Evolutionary conservation across 2,888 invertebrate genomes (phyloP).

Genomic region (Pelosia muscerda): DNA sequence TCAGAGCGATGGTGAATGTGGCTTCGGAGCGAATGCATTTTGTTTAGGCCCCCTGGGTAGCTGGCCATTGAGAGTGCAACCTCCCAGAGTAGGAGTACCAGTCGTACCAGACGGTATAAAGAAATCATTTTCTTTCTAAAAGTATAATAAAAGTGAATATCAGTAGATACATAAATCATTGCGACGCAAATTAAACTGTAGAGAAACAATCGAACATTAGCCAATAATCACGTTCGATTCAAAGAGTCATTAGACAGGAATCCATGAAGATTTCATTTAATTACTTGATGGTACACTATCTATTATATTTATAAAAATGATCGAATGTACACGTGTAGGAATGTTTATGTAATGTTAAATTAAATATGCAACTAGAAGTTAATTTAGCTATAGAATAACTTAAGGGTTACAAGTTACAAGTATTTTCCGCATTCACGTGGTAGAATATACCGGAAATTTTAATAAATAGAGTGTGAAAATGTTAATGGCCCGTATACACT

Average conservation of each 20-base stretch:
- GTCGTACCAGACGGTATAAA: conserved; percentile 54
- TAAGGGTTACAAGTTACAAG: conserved; percentile 17
- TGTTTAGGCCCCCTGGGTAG: too few species aligned
- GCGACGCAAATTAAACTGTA: conserved; percentile 12
- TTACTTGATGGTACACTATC: conserved; percentile 59
- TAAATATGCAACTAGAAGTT: conserved; percentile 22
- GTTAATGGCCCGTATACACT: conserved; percentile 47
- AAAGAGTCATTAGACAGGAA: conserved; percentile 62
- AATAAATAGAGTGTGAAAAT: conserved; percentile 52
- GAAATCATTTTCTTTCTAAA: conserved; percentile 47
- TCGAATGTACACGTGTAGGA: conserved; percentile 67
- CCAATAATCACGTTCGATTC: conserved; percentile 27
- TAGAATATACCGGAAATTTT: conserved; percentile 38
- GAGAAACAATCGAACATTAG: conserved; percentile 33
- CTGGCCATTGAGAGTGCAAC: too few species aligned
- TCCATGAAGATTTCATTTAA: conserved; percentile 60
- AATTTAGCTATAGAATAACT: conserved; percentile 12
- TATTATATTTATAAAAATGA: conserved; percentile 43
- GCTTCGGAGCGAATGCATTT: too few species aligned
- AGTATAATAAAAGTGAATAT: conserved; percentile 26
- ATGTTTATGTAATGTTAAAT: conserved; percentile 44
- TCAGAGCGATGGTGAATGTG: too few species aligned
- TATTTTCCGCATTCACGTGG: conserved; percentile 31
- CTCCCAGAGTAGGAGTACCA: conserved; percentile 58
- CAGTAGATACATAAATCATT: background rate